Base-by-base conservation (phyloP, 2,888 invertebrate genomes). In the Monochamus alternatus region DNA sequence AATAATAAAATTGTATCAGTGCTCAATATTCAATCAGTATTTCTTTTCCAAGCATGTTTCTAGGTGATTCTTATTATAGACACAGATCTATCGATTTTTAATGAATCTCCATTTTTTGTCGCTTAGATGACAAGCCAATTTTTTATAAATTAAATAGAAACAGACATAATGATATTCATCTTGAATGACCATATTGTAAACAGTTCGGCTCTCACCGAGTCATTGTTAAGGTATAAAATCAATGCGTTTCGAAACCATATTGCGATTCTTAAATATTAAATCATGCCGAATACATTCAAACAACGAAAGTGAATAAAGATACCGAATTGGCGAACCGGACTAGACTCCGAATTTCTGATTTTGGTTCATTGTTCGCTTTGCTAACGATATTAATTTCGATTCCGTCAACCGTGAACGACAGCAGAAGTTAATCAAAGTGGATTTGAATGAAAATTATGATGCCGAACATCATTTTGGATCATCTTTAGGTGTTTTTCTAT, bases 281-380 rank as follows among this genome's bases (percentile, higher is more conserved):
- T 69, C 68, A 59, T 22, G 68, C 59, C 68, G 68, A 14, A 43
- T 14, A 14, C 5, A 38, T 38, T 69, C 59, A 59, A 44, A 44
- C 59, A 69, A 69, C 59, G 58, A 58, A 69, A 44, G 59, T 59
- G 68, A 69, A 59, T 59, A 69, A 67, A 68, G 30, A 44, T 44
- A 12, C 44, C 59, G 30, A 69, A 69, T 69, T 58, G 22, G 68
- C 68, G 31, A 69, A 44, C 68, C 43, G 43, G 43, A 58, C 30
- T 43, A 38, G 32, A 66, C 52, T 38, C 51, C 55, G 14, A 55
- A 55, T 67, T 67, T 59, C 30, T 10, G 44, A 58, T 59, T 44
- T 69, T 69, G 3, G 59, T 44, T 69, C 68, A 69, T 59, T 69
- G 68, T 59, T 59, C 59, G 59, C n/a, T 59, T 43, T 68, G 58